Evolutionary conservation across 2,888 invertebrate genomes (phyloP).

Genomic region (Bursaphelenchus okinawaensis): DNA sequence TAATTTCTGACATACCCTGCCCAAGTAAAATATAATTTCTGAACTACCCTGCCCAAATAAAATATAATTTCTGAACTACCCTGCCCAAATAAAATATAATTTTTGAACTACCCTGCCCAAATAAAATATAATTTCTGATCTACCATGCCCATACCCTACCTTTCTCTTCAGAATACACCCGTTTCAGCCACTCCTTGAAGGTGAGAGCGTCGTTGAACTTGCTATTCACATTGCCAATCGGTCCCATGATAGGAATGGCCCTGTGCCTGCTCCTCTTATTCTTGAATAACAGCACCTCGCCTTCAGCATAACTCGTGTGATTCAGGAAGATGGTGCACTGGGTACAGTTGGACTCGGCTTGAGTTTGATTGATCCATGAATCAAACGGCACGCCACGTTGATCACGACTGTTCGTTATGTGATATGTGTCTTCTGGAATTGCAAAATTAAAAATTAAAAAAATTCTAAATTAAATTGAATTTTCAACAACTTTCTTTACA

Average conservation of each 20-base stretch:
- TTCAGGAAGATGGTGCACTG: slow-evolving; percentile 28
- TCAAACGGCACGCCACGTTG: background rate
- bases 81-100: too few species aligned
- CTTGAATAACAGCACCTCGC: slow-evolving; percentile 35
- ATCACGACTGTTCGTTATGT: background rate
- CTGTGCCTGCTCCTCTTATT: slow-evolving; percentile 39
- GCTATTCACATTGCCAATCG: slow-evolving; percentile 13
- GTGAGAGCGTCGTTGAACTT: slow-evolving; percentile 47
- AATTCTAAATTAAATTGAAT: background rate
- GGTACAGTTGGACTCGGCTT: background rate
- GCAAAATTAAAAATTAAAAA: background rate
- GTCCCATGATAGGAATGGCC: slow-evolving; percentile 39
- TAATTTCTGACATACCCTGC: too few species aligned
- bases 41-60: too few species aligned
- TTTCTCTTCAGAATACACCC: slow-evolving; percentile 47
- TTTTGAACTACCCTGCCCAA: too few species aligned
- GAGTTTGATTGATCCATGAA: background rate
- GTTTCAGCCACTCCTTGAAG: slow-evolving; percentile 54
- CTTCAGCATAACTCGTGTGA: slow-evolving; percentile 32
- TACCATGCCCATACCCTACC: too few species aligned
- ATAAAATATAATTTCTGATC: too few species aligned
- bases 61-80: too few species aligned
- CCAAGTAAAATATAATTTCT: too few species aligned
- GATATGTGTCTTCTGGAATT: background rate
- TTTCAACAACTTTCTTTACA: background rate